Evolutionary conservation across 1,140 invertebrate genomes (phyloP).

Genomic region (Radopholus similis): DNA sequence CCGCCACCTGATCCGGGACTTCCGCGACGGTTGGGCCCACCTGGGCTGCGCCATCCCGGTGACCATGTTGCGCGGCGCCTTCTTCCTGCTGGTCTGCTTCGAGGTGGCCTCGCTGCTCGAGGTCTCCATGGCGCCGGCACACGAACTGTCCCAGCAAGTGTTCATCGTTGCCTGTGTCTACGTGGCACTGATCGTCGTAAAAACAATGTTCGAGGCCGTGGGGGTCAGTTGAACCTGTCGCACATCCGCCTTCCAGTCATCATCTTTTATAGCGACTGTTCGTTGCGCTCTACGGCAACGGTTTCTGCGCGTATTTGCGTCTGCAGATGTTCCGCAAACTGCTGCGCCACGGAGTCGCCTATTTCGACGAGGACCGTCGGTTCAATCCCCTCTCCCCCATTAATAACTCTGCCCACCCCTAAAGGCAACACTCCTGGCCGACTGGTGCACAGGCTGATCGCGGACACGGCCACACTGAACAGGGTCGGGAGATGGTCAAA

Average conservation of each 20-base stretch:
- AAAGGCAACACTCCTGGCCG: constrained; percentile 47
- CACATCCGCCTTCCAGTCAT: background rate
- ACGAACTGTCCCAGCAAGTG: constrained; percentile 37
- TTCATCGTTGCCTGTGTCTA: constrained; percentile 48
- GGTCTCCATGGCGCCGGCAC: constrained; percentile 37
- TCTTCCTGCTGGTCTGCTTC: constrained; percentile 50
- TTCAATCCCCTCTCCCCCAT: background rate
- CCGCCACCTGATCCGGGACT: constrained; percentile 36
- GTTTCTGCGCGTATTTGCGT: constrained; percentile 49
- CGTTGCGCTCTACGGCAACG: constrained; percentile 54
- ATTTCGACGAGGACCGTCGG: constrained; percentile 52
- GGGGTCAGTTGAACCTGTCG: constrained; percentile 30
- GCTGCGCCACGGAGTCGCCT: constrained; percentile 54
- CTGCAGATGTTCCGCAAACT: constrained; percentile 53
- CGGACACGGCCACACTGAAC: constrained; percentile 52
- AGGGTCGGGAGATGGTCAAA: constrained; percentile 31
- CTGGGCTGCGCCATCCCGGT: constrained; percentile 37
- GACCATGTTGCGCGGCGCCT: constrained; percentile 48
- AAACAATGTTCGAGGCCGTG: constrained; percentile 50
- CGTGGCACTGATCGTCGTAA: constrained; percentile 48
- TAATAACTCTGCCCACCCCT: background rate
- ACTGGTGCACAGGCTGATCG: constrained; percentile 51
- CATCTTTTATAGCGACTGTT: constrained; percentile 47
- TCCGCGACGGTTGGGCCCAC: constrained; percentile 36
- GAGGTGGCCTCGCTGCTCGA: constrained; percentile 48